Evolutionary conservation across 2,888 invertebrate species (phyloP), one percentile per base, ranked within the genome.

Genomic region (Drosophila nigricruria): DNA sequence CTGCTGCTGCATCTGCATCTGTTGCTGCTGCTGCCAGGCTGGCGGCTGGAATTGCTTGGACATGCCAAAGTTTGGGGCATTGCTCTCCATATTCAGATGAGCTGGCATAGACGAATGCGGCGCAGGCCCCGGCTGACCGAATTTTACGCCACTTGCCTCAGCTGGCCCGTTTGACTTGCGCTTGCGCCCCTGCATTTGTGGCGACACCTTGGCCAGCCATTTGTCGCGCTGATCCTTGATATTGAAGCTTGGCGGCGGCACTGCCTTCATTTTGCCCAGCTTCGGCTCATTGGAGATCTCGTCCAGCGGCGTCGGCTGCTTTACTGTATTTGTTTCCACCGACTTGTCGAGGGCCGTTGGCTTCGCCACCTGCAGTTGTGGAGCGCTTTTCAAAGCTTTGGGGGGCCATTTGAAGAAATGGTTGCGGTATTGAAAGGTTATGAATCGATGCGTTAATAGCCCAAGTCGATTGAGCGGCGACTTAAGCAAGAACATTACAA

Each of bases 141-240:
- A 45, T 2, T 27, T 27, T 1, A 10, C 18, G 9, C 3, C n/a
- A 14, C 12, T 20, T 3, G 38, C 6, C 0, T 54, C 54, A 9
- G 23, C 49, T 0, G 40, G 8, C 1, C 5, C 20, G 5, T 20
- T 45, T 1, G 56, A 54, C n/a, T 72, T 23, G 23, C 12, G 70
- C 49, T 34, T 75, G 53, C 25, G 73, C 3, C 61, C 70, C n/a
- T 65, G 70, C 61, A 64, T 47, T 10, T 75, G 65, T 2, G 82
- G 77, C 9, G 73, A 66, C 0, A 88, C 82, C 14, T 78, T 82
- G 16, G 84, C 87, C 77, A 85, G n/a, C 89, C 85, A 89, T n/a
- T 89, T 84, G 8, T 71, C 88, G 6, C 89, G 67, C 65, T 80
- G 85, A 58, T 86, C 88, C 14, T 77, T 49, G 16, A 81, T 58